These are phyloP conservation scores for Acleris emargana DNA, from an alignment of 2,888 invertebrate genomes.

Conservation along the genomic window DNA sequence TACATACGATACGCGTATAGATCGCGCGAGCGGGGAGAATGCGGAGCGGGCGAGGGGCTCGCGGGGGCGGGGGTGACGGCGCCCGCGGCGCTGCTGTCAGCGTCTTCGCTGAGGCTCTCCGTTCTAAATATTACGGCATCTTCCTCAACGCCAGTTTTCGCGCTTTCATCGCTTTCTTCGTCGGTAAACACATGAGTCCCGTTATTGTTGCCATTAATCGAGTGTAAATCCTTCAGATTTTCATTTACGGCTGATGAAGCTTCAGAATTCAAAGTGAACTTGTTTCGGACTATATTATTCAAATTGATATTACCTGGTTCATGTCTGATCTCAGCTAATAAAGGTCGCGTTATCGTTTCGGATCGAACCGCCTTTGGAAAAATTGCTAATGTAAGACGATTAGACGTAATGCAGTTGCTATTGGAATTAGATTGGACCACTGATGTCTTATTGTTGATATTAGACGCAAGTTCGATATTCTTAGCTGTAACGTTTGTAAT, in stretches of 20 bases:
- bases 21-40: constrained; percentile 42
- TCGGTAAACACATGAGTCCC: constrained; percentile 19
- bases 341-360: constrained; percentile 65
- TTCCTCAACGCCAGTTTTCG: not conserved
- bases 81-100: constrained; percentile 6
- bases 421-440: constrained; percentile 37
- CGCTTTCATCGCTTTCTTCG: constrained; percentile 13
- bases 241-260: not conserved
- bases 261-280: constrained; percentile 8
- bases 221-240: not conserved
- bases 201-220: constrained; percentile 26
- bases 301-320: constrained; percentile 39
- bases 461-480: constrained; percentile 14
- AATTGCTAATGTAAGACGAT: constrained; percentile 64
- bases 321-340: constrained; percentile 49
- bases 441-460: constrained; percentile 32
- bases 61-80: constrained; percentile 7
- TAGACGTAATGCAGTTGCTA: constrained; percentile 54
- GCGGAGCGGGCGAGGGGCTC: constrained; percentile 37
- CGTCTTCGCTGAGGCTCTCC: constrained; percentile 16
- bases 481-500: constrained; percentile 30
- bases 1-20: constrained; percentile 49
- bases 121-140: constrained; percentile 15
- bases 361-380: constrained; percentile 67
- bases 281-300: constrained; percentile 20